These are phyloP conservation scores for Parnassius apollo DNA, from an alignment of 2,888 invertebrate genomes.

Conservation along the genomic window DNA sequence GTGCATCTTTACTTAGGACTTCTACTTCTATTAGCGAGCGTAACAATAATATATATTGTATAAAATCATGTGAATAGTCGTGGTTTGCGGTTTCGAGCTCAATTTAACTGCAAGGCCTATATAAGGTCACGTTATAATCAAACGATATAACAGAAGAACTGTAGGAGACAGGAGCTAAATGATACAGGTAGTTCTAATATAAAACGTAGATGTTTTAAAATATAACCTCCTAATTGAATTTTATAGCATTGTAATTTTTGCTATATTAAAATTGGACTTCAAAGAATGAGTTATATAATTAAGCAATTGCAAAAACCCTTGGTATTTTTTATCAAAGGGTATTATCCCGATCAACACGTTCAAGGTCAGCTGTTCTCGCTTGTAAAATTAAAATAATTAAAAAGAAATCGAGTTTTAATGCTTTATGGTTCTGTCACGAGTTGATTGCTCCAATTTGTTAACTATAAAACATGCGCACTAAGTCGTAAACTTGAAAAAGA, in stretches of 20 bases:
- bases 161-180: too few relatives aligned
- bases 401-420: slow-evolving; percentile 30
- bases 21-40: too few relatives aligned
- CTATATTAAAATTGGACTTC: too few relatives aligned
- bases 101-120: slow-evolving; percentile 4
- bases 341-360: slow-evolving; percentile 6
- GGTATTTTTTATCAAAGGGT: background rate
- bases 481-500: slow-evolving; percentile 52
- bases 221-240: too few relatives aligned
- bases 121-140: slow-evolving; percentile 1
- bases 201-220: too few relatives aligned
- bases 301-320: too few relatives aligned
- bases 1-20: too few relatives aligned
- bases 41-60: too few relatives aligned
- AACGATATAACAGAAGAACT: too few relatives aligned
- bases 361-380: slow-evolving; percentile 14
- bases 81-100: slow-evolving; percentile 14
- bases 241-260: too few relatives aligned
- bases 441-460: slow-evolving; percentile 68
- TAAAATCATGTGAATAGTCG: background rate
- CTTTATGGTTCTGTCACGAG: slow-evolving; percentile 57
- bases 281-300: too few relatives aligned
- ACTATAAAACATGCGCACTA: slow-evolving; percentile 53
- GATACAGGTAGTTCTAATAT: too few relatives aligned
- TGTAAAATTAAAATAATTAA: slow-evolving; percentile 6